Evolutionary conservation across 2,113 vertebrate genomes (phyloP).

Genomic region (Podarcis cretensis): DNA sequence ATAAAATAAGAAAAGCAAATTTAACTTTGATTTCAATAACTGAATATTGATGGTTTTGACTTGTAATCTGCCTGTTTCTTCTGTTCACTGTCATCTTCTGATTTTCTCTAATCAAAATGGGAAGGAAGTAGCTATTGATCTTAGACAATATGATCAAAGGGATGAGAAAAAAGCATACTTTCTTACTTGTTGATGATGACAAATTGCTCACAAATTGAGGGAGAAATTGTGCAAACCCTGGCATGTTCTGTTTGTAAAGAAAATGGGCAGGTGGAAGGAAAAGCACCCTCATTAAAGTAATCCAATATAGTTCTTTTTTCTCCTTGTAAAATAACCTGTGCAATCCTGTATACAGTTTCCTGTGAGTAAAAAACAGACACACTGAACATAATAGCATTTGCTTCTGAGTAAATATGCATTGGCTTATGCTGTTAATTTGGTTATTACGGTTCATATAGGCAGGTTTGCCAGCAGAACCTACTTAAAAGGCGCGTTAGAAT

Average conservation of each 20-base stretch:
- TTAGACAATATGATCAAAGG: constrained; percentile 32
- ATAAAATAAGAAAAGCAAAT: background rate
- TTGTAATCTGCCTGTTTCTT: background rate
- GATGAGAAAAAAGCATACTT: background rate
- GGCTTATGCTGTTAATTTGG: background rate
- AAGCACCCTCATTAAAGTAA: fast-evolving
- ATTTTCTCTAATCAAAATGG: constrained; percentile 24
- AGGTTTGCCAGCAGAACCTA: background rate
- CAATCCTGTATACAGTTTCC: too few species aligned
- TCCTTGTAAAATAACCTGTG: background rate
- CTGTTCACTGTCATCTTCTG: constrained; percentile 3
- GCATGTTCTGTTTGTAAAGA: background rate
- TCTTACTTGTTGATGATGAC: background rate
- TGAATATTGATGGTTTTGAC: constrained; percentile 14
- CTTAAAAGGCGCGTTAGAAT: background rate
- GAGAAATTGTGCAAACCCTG: background rate
- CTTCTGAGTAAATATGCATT: too few species aligned
- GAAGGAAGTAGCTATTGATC: constrained; percentile 14
- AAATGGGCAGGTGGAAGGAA: background rate
- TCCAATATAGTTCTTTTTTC: background rate
- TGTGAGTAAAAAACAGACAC: too few species aligned
- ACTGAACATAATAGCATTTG: too few species aligned
- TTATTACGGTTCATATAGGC: background rate
- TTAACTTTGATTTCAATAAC: constrained; percentile 20
- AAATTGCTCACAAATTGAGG: background rate